phyloP scores from a whole-genome alignment of 2,113 vertebrate genomes.

The Tragelaphus strepsiceros region DNA sequence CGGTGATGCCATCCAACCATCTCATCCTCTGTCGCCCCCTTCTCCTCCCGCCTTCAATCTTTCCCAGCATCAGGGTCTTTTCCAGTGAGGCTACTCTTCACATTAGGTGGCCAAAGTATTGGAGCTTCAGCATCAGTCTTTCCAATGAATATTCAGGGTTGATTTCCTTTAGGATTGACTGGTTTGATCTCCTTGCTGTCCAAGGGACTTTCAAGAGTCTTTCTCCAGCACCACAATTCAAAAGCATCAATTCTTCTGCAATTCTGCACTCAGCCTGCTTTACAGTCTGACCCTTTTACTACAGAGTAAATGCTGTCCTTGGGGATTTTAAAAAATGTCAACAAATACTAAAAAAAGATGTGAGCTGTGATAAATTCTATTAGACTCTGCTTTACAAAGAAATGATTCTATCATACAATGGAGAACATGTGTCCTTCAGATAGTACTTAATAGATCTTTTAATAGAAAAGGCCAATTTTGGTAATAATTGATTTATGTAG shows the following conservation, averaged over 20 bases:
- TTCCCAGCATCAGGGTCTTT: background rate
- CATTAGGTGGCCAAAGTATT: background rate
- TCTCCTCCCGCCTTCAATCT: background rate
- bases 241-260: background rate
- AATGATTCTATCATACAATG: background rate
- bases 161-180: background rate
- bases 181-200: background rate
- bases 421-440: background rate
- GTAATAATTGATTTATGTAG: conserved; percentile 3
- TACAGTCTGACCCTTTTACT: background rate
- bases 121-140: background rate
- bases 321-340: background rate
- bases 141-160: background rate
- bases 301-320: background rate
- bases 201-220: background rate
- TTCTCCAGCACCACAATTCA: background rate
- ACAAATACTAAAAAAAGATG: background rate
- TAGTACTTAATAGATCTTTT: background rate
- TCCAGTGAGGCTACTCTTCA: background rate
- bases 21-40: background rate
- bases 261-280: background rate
- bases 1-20: background rate
- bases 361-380: background rate
- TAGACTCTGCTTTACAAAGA: background rate
- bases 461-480: background rate